Conservation (phyloP, 2,888 invertebrate species). For the Tenthredo scrophulariae region DNA sequence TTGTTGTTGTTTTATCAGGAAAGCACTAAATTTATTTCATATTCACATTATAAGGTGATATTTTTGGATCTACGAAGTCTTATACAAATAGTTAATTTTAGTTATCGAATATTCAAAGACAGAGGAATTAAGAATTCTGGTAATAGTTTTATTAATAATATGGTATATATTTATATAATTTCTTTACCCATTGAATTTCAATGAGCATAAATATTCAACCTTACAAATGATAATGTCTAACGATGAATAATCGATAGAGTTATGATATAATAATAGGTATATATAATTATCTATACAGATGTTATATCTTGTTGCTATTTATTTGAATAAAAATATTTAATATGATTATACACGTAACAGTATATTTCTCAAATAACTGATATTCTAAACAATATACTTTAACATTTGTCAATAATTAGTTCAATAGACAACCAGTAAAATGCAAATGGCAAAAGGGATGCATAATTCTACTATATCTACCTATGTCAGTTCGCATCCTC, state of each 20-base stretch:
- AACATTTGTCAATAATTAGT: conserved; percentile 38
- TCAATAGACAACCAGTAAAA: conserved; percentile 44
- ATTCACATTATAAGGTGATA: neutral
- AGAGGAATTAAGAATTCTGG: neutral
- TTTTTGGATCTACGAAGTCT: neutral
- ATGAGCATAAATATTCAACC: conserved; percentile 47
- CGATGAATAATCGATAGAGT: conserved; percentile 41
- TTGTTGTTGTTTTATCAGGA: conserved; percentile 32
- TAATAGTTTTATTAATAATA: conserved; percentile 21
- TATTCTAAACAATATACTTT: conserved; percentile 41
- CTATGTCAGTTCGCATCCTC: conserved; percentile 50
- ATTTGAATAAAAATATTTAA: conserved; percentile 37
- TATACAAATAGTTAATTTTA: neutral
- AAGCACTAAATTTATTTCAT: neutral
- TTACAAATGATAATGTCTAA: conserved; percentile 40
- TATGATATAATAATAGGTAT: conserved; percentile 18
- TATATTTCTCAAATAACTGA: conserved; percentile 35
- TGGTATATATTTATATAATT: conserved; percentile 49
- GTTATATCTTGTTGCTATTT: conserved; percentile 17
- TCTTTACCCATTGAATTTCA: conserved; percentile 40
- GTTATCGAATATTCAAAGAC: neutral
- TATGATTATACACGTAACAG: conserved; percentile 26
- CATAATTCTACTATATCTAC: conserved; percentile 47
- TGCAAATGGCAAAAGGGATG: conserved; percentile 30
- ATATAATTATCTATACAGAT: conserved; percentile 43